phyloP scores from a whole-genome alignment of 2,888 invertebrate species.

The Drosophila buzzatii region DNA sequence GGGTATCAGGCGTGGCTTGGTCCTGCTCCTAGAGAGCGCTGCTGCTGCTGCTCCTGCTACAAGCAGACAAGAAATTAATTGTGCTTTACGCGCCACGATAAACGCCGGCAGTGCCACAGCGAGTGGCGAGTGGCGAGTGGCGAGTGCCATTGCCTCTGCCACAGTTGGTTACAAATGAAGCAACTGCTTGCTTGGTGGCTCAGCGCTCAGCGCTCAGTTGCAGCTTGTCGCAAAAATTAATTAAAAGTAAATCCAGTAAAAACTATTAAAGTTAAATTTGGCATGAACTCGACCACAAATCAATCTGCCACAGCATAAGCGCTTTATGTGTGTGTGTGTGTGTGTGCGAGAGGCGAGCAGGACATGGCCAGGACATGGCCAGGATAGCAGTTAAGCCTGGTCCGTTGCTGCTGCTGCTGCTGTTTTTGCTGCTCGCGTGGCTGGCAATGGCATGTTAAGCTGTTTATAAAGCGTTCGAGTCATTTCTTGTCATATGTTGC shows the following conservation, averaged over 20 bases:
- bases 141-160: constrained; percentile 5
- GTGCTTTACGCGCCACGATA: constrained; percentile 80
- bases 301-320: constrained; percentile 75
- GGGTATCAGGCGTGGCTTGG: constrained; percentile 20
- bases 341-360: not conserved
- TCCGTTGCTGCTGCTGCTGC: not conserved
- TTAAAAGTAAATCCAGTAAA: constrained; percentile 80
- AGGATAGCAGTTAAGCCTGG: constrained; percentile 33
- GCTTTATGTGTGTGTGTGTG: constrained; percentile 51
- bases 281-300: constrained; percentile 80
- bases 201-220: constrained; percentile 10
- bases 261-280: constrained; percentile 79
- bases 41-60: constrained; percentile 43
- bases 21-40: not conserved
- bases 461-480: constrained; percentile 76
- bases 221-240: constrained; percentile 70
- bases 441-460: constrained; percentile 76
- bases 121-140: not conserved
- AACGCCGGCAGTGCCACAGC: constrained; percentile 51
- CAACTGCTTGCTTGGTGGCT: constrained; percentile 41
- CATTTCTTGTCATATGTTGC: constrained; percentile 65
- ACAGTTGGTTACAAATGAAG: constrained; percentile 73
- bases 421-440: constrained; percentile 51
- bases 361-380: constrained; percentile 19
- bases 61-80: constrained; percentile 79